Evolutionary conservation across 2,888 invertebrate species (phyloP).

Genomic region (Parnassius glacialis): DNA sequence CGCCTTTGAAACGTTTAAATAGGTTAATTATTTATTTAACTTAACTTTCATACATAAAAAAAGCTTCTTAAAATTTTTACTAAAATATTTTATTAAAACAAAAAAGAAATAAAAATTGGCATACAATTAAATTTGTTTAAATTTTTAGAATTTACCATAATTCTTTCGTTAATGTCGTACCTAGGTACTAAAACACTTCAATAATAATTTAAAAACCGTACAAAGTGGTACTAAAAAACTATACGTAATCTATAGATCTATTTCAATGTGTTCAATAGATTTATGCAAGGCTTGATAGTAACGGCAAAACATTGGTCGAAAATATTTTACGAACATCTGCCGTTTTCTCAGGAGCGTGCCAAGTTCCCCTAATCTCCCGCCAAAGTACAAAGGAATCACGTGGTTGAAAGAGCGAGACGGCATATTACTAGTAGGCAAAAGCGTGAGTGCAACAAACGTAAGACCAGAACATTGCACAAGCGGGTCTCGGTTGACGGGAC

Average conservation of each 20-base stretch:
- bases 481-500: slow-evolving; percentile 73
- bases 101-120: no score
- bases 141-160: no score
- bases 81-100: no score
- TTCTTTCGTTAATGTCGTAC: no score
- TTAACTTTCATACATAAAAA: no score
- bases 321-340: slow-evolving; percentile 68
- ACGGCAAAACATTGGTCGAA: slow-evolving; percentile 52
- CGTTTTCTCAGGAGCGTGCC: slow-evolving; percentile 77
- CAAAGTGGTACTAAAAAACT: no score
- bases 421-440: slow-evolving; percentile 21
- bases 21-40: no score
- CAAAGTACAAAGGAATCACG: slow-evolving; percentile 65
- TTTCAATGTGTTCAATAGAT: slow-evolving; percentile 36
- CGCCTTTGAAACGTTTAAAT: no score
- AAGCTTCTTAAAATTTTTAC: no score
- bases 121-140: no score
- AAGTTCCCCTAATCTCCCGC: slow-evolving; percentile 71
- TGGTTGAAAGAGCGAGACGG: slow-evolving; percentile 50
- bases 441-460: slow-evolving; percentile 42
- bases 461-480: slow-evolving; percentile 74
- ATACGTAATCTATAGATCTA: background rate
- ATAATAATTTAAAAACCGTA: no score
- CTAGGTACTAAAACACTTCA: no score
- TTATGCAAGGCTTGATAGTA: slow-evolving; percentile 54